phyloP scores from a whole-genome alignment of 1,140 invertebrate genomes.

The Diprion similis region DNA sequence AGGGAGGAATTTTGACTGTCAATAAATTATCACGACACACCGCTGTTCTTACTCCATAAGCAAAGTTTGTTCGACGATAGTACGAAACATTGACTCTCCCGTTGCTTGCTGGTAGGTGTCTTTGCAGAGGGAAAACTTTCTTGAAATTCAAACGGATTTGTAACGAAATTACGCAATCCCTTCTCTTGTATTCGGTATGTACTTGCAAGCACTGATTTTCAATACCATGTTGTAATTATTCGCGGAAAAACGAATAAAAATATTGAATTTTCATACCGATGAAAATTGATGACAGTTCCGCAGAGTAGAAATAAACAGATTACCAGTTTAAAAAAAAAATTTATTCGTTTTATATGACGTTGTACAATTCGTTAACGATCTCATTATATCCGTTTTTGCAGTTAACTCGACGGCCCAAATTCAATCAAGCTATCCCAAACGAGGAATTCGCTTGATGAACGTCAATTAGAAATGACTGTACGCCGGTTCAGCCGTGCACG shows the following conservation, averaged over 20 bases:
- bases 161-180: background rate
- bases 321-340: too few species aligned
- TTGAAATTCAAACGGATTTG: conserved; percentile 13
- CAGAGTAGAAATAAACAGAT: too few species aligned
- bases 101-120: background rate
- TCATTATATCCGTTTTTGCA: too few species aligned
- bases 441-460: background rate
- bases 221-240: too few species aligned
- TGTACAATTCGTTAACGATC: too few species aligned
- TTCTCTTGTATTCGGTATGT: too few species aligned
- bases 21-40: background rate
- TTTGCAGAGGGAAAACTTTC: conserved; percentile 10
- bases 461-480: background rate
- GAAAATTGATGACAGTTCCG: too few species aligned
- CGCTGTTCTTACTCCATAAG: background rate
- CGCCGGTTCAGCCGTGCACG: background rate
- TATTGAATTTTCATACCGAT: too few species aligned
- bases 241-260: too few species aligned
- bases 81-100: background rate
- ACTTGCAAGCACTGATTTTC: too few species aligned
- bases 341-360: too few species aligned
- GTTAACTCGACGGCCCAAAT: too few species aligned
- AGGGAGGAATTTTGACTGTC: background rate
- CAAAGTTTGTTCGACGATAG: background rate
- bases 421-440: background rate